Evolutionary conservation across 2,888 invertebrate species (phyloP), one percentile per base, ranked within the genome.

Genomic region (Lathronympha strigana): DNA sequence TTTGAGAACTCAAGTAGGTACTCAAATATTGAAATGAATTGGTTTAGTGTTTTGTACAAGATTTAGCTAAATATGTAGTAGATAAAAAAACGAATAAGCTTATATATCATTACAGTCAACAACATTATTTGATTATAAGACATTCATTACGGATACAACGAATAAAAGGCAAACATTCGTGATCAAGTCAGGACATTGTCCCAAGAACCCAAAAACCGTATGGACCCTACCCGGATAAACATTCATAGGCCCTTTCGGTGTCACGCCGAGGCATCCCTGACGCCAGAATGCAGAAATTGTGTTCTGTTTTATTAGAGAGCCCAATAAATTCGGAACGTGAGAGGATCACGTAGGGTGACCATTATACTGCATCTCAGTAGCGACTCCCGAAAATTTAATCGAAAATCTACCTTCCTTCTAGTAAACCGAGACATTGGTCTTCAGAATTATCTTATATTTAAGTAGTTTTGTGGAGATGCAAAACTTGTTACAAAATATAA

Each of bases 291-390:
- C 83, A 86, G 81, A 85, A 83, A 84, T 84, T 86, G 84, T 87
- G 86, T 88, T 85, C 83, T 85, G 84, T 85, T 87, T 87, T 88
- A 89, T 88, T 88, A 86, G 82, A 78, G 78, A 79, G 78, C 80
- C 83, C 83, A 84, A 88, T 88, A 89, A 89, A 89, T 88, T 83
- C 76, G 54, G 86, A 82, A 88, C 89, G 89, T 90, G 89, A 80
- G 77, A 71, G 79, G 25, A 74, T 73, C 79, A 79, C 76, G 72
- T 74, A 72, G 77, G 79, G 79, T 82, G 80, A 78, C 76, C 78
- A 63, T 67, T 68, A 77, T 78, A 23, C 17, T 43, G 57, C 60
- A 54, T 45, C 25, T 25, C 38, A n/a, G 21, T 36, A 54, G 31
- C n/a, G 2, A 19, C 11, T 55, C 4, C 17, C 23, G 53, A 31